Conservation (phyloP, 2,888 invertebrate species). For the Dysmachus trigonus region DNA sequence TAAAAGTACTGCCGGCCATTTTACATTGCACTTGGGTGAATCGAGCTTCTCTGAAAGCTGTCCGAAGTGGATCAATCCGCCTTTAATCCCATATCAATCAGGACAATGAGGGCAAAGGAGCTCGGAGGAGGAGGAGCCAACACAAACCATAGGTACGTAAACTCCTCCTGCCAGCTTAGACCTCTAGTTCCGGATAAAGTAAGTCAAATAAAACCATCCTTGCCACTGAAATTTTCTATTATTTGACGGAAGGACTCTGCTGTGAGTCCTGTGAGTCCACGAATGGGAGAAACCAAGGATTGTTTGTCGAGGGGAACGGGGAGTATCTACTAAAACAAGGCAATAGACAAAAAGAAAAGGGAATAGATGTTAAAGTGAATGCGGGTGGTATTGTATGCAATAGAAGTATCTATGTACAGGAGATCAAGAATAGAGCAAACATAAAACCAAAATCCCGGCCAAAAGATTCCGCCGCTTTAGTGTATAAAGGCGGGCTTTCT, state of each 20-base stretch:
- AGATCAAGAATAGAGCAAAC: background rate
- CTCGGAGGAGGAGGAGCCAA: background rate
- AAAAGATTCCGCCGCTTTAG: background rate
- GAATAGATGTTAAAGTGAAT: background rate
- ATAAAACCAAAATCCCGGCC: slow-evolving; percentile 7
- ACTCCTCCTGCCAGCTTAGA: background rate
- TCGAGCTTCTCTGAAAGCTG: background rate
- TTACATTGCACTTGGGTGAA: slow-evolving; percentile 34
- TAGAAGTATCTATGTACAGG: background rate
- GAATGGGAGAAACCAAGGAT: background rate
- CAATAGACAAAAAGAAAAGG: background rate
- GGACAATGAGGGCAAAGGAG: slow-evolving; percentile 5
- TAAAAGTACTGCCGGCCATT: background rate
- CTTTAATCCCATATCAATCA: slow-evolving; percentile 39
- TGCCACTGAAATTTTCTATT: slow-evolving; percentile 22
- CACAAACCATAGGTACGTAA: background rate
- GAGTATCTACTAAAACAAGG: background rate
- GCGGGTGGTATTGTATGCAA: background rate
- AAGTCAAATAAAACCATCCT: slow-evolving; percentile 18
- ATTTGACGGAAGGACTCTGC: background rate
- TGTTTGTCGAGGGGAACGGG: background rate
- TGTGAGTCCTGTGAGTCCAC: background rate
- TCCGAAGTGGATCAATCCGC: slow-evolving; percentile 22
- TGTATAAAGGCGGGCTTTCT: slow-evolving; percentile 43
- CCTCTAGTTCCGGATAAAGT: slow-evolving; percentile 34